These are phyloP conservation scores for Centropus unirufus DNA, from an alignment of 2,113 vertebrate genomes.

Conservation along the genomic window DNA sequence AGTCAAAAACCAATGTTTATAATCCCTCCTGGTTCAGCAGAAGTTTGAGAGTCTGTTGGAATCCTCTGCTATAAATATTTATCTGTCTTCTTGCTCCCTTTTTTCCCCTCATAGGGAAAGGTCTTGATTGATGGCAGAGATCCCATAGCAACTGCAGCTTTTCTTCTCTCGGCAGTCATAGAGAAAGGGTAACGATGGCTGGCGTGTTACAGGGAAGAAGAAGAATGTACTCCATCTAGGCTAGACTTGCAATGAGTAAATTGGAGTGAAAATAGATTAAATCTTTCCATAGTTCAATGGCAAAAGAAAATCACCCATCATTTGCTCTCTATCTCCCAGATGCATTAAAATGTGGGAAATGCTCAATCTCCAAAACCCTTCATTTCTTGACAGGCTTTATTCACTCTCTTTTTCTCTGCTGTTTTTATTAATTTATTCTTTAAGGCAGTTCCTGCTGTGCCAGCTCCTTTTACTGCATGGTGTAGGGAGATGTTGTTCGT, in stretches of 20 bases:
- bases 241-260: conserved; percentile 47
- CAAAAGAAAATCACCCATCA: conserved; percentile 46
- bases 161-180: not conserved
- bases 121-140: conserved; percentile 18
- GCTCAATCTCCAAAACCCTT: conserved; percentile 26
- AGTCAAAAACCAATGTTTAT: not conserved
- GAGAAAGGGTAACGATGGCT: not conserved
- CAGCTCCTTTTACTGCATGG: not conserved
- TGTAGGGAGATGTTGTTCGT: not conserved
- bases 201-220: conserved; percentile 22
- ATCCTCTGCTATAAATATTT: conserved; percentile 37
- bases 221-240: conserved; percentile 34
- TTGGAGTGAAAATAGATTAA: conserved; percentile 58
- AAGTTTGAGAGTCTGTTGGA: conserved; percentile 1
- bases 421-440: conserved; percentile 61
- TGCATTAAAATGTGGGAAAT: conserved; percentile 25
- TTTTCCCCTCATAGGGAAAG: not conserved
- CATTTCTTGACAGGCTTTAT: conserved; percentile 41
- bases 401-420: conserved; percentile 8
- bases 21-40: not conserved
- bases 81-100: not conserved
- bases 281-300: conserved; percentile 45
- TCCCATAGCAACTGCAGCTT: not conserved
- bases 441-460: not conserved
- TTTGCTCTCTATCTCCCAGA: conserved; percentile 48